Evolutionary conservation across 1,140 invertebrate species (phyloP), one percentile per base, ranked within the genome.

Genomic region (Odontomachus brunneus): DNA sequence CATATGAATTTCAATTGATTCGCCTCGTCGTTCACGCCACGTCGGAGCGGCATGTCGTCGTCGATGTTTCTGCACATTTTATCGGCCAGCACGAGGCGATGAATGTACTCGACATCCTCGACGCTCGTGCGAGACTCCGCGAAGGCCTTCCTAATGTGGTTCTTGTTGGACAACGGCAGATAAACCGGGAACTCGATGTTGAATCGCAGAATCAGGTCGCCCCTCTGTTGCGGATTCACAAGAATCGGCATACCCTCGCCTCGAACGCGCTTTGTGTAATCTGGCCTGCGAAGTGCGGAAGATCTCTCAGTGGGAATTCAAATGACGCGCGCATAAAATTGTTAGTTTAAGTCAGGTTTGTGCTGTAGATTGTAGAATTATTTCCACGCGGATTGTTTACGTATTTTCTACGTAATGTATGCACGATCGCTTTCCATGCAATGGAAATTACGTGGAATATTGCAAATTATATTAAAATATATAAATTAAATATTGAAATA

Each of bases 181-280:
- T 95, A 95, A 73, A 93, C 83, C 15, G 96, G 96, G 91, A 95
- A 96, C 65, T 94, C 90, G 33, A 96, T 92, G 48, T 95, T 91
- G 88, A 96, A 96, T 82, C 89, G 91, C 69, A 96, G 94, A 55
- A 95, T 91, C 51, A 96, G 88, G 88, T 95, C 91, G 55, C 95
- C 95, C 53, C 92, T 94, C 83, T 91, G 82, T 22, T 92, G 92
- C 60, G 93, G 94, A 85, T 94, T 90, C 57, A 95, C 93, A 7
- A 93, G 83, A 67, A 95, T 84, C 0, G 96, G 96, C 55, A 97
- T 92, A 11, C 96, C 96, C 92, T 97, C 96, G 0, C 94, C 94
- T 49, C 93, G 89, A 2, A 97, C 90, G 1, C 95, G 85, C 89
- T 96, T 97, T 53, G 93, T 92, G 84, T 96, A 97, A 3, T 94